Evolutionary conservation across 1,140 invertebrate species (phyloP).

Genomic region (Anastrepha ludens): DNA sequence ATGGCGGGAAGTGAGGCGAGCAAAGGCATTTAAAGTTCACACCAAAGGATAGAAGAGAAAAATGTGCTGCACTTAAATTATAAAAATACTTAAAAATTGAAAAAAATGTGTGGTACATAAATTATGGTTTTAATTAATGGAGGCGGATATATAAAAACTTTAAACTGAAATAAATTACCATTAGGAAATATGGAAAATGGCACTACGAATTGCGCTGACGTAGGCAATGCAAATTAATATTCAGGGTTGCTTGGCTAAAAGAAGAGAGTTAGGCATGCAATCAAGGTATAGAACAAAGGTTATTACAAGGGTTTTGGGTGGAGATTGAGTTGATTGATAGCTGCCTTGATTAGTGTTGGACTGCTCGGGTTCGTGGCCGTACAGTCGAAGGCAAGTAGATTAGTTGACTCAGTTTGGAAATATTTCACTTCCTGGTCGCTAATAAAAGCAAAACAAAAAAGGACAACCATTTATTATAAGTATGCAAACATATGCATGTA

Average conservation of each 20-base stretch:
- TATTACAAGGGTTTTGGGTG: background rate
- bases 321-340: too few species aligned
- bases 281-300: background rate
- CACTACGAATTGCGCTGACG: too few species aligned
- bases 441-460: background rate
- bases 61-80: background rate
- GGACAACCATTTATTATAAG: background rate
- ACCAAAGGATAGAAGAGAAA: too few species aligned
- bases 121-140: background rate
- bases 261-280: background rate
- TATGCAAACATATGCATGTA: too few species aligned
- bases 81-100: background rate
- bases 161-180: constrained; percentile 14
- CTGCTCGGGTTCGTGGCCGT: background rate
- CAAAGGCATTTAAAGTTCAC: too few species aligned
- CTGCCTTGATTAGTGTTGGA: background rate
- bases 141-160: background rate
- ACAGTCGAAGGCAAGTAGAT: too few species aligned
- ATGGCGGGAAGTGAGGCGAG: background rate
- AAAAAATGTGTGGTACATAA: too few species aligned
- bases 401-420: background rate
- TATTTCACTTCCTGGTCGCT: background rate
- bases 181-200: background rate
- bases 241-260: background rate
- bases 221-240: too few species aligned